Evolutionary conservation across 2,113 vertebrate species (phyloP).

Genomic region (Choloepus hoffmanni): DNA sequence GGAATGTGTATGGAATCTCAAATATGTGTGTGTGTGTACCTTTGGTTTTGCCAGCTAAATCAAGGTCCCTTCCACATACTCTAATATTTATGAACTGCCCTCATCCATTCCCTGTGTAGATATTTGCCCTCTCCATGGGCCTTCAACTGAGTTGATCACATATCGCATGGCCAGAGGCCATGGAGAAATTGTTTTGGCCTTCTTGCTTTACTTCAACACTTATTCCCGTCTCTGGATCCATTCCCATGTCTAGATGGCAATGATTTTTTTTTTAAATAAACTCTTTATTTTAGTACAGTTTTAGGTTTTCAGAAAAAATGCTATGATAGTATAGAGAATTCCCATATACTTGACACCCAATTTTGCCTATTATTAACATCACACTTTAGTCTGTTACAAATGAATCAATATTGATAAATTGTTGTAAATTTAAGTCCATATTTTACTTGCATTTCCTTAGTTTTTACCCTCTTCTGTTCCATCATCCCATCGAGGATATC

Average conservation of each 20-base stretch:
- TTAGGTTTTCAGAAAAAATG: background rate
- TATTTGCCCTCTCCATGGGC: background rate
- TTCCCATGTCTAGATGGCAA: background rate
- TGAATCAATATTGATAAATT: background rate
- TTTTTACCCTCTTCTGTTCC: background rate
- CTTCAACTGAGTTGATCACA: background rate
- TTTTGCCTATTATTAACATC: background rate
- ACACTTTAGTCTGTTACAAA: constrained; percentile 9
- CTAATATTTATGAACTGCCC: background rate
- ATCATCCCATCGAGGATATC: background rate
- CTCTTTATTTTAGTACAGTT: constrained; percentile 5
- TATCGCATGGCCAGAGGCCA: background rate
- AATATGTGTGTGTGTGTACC: constrained; percentile 15
- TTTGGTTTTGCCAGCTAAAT: constrained; percentile 28
- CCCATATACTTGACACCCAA: background rate
- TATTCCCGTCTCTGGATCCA: background rate
- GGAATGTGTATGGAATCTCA: constrained; percentile 24
- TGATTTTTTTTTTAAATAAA: constrained; percentile 35
- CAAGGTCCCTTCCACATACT: background rate
- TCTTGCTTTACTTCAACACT: background rate
- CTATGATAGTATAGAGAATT: background rate
- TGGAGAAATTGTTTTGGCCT: constrained; percentile 6
- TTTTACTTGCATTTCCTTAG: constrained; percentile 33
- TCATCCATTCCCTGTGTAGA: background rate
- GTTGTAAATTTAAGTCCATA: background rate